Percentiles rank a stretch among this genome's conserved stretches.
Conservation (phyloP, 2,888 invertebrate species). For the Cheilosia vernalis region DNA sequence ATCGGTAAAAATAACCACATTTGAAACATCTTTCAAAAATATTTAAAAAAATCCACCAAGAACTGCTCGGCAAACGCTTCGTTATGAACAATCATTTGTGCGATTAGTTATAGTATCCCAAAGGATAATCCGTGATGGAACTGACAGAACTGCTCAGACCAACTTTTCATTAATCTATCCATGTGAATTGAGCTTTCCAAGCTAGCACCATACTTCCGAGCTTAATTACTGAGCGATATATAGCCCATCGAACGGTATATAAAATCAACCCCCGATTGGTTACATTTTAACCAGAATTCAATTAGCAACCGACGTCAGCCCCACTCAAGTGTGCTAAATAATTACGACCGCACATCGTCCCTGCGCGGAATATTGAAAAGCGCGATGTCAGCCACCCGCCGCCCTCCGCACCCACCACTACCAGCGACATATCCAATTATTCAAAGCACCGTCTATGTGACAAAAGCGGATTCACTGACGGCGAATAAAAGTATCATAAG, state of each 20-base stretch:
- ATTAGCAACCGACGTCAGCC: conserved; percentile 59
- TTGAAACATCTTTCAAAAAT: neutral
- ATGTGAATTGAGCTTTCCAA: no score
- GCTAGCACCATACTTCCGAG: no score
- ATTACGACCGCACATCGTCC: conserved; percentile 40
- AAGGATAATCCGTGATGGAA: no score
- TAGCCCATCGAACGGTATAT: neutral
- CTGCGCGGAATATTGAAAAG: neutral
- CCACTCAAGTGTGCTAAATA: conserved; percentile 53
- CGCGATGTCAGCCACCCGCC: conserved; percentile 26
- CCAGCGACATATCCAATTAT: conserved; percentile 71
- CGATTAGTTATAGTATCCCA: no score
- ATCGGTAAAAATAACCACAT: no score
- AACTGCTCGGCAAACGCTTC: no score
- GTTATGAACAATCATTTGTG: no score
- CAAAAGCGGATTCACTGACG: conserved; percentile 73
- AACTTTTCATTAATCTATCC: no score
- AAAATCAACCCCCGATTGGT: conserved; percentile 32
- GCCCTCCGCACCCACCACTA: conserved; percentile 4
- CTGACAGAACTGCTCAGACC: no score
- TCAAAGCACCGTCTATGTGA: conserved; percentile 70
- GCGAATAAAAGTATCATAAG: conserved; percentile 73
- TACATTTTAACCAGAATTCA: conserved; percentile 54
- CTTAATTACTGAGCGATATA: no score
- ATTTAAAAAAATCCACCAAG: neutral